Percentiles rank a stretch among this genome's conserved stretches.
These are phyloP conservation scores for Actinia equina DNA, from an alignment of 64 coral and sea anemone genomes.

Conservation along the genomic window DNA sequence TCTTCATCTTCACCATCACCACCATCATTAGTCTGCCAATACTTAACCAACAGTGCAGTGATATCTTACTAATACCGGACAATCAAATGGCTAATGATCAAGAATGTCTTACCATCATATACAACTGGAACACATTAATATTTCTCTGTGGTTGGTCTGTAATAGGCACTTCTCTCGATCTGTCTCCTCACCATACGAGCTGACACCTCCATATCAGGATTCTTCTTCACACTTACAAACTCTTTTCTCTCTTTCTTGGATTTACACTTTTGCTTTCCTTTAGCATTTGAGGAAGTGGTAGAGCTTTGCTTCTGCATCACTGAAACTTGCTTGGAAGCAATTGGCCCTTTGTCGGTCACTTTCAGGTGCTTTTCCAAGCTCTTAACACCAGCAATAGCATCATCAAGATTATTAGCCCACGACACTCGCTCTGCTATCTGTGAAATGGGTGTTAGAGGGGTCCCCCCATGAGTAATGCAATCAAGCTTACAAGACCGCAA, in stretches of 20 bases:
- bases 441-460: neutral
- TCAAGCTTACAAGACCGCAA: neutral
- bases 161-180: neutral
- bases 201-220: neutral
- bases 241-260: neutral
- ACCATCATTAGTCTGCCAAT: too few species aligned
- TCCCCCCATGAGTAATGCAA: neutral
- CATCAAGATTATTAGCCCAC: neutral
- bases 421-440: neutral
- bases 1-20: too few species aligned
- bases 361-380: neutral
- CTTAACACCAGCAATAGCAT: neutral
- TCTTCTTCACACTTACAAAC: neutral
- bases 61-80: too few species aligned
- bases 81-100: too few species aligned
- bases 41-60: too few species aligned
- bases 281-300: neutral
- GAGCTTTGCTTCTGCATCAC: too few species aligned
- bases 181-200: neutral
- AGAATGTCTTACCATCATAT: neutral
- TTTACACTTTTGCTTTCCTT: neutral
- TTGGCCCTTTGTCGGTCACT: neutral
- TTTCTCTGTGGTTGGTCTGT: neutral
- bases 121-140: too few species aligned
- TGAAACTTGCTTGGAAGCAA: neutral